Evolutionary conservation across 2,888 invertebrate genomes (phyloP).

Genomic region (Bibio marci): DNA sequence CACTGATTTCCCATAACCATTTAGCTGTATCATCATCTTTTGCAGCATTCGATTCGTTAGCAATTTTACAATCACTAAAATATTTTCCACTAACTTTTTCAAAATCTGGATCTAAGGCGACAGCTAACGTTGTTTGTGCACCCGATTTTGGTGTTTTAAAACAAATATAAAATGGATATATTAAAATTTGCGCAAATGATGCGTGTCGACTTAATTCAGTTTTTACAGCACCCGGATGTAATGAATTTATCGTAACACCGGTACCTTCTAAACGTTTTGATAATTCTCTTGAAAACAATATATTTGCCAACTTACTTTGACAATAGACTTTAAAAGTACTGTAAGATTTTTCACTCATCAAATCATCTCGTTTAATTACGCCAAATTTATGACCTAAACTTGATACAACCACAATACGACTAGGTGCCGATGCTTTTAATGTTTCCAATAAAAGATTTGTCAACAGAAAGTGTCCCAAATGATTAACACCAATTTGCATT

Average conservation of each 20-base stretch:
- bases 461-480: constrained; percentile 42
- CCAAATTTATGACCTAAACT: constrained; percentile 52
- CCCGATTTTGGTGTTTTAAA: constrained; percentile 16
- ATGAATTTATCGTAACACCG: constrained; percentile 46
- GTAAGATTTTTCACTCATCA: constrained; percentile 53
- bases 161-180: too few relatives aligned
- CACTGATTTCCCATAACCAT: constrained; percentile 48
- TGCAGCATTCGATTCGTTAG: constrained; percentile 28
- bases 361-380: constrained; percentile 44
- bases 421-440: constrained; percentile 41
- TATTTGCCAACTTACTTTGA: constrained; percentile 64
- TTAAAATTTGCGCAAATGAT: constrained; percentile 8
- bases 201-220: constrained; percentile 55
- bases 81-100: constrained; percentile 20
- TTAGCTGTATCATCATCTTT: constrained; percentile 34
- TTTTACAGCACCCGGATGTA: constrained; percentile 60
- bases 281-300: constrained; percentile 48
- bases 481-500: constrained; percentile 38
- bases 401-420: constrained; percentile 59
- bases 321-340: constrained; percentile 45
- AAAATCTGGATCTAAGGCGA: constrained; percentile 25
- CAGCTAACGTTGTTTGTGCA: constrained; percentile 26
- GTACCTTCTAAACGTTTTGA: constrained; percentile 42
- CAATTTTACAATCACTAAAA: constrained; percentile 11
- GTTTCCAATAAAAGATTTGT: constrained; percentile 37